These are phyloP conservation scores for Alligator sinensis DNA, from an alignment of 2,113 vertebrate genomes.

Conservation along the genomic window DNA sequence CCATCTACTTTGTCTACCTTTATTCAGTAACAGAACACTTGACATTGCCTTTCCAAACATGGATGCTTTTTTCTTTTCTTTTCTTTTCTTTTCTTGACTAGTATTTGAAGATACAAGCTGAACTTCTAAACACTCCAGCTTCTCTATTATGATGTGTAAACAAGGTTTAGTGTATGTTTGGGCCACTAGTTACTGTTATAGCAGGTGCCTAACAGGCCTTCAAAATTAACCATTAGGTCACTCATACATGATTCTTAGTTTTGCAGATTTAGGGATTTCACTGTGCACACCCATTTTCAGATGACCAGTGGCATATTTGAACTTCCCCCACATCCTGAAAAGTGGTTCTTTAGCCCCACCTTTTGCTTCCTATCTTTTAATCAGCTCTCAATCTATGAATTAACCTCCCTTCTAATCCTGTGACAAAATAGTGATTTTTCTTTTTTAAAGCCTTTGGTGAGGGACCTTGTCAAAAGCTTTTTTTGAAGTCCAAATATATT, in stretches of 20 bases:
- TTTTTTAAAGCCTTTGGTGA: no score
- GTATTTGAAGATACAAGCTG: background rate
- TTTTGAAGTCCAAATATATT: no score
- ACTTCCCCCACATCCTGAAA: no score
- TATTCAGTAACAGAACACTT: background rate
- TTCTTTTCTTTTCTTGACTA: background rate
- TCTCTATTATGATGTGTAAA: background rate
- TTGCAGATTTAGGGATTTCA: background rate
- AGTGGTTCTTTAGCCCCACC: no score
- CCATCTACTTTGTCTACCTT: background rate
- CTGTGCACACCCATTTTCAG: no score
- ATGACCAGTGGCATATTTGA: no score
- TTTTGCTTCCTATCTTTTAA: no score
- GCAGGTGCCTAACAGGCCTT: background rate
- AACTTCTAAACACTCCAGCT: background rate
- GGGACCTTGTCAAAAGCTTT: no score
- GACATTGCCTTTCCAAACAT: background rate
- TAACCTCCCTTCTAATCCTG: no score
- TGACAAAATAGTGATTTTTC: no score
- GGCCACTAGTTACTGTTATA: background rate
- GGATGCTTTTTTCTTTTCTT: background rate
- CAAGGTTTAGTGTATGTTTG: background rate
- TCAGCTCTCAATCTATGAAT: no score
- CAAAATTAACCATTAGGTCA: background rate
- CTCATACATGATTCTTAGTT: background rate